These are phyloP conservation scores for Zaprionus camerounensis DNA, from an alignment of 1,140 invertebrate species.

Conservation along the genomic window DNA sequence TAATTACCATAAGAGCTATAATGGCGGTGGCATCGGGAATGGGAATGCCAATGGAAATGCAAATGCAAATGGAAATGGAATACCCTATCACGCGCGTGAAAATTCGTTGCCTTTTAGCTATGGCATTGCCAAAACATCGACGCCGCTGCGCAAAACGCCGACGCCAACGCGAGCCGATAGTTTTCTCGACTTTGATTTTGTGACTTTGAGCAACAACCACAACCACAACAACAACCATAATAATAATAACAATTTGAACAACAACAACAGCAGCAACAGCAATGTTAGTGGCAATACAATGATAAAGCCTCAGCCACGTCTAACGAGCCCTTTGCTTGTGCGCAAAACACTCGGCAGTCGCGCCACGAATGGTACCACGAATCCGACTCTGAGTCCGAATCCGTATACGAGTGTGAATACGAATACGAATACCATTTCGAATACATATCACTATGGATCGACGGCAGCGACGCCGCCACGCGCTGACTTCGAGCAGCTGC, in stretches of 20 bases:
- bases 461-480: constrained; percentile 50
- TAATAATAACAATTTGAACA: constrained; percentile 6
- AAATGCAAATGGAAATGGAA: constrained; percentile 74
- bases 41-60: constrained; percentile 60
- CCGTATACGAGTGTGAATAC: constrained; percentile 3
- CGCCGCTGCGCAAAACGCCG: constrained; percentile 74
- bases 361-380: constrained; percentile 34
- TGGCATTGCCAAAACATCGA: constrained; percentile 84
- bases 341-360: constrained; percentile 77
- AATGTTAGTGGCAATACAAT: constrained; percentile 55
- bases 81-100: constrained; percentile 92
- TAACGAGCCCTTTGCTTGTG: constrained; percentile 83
- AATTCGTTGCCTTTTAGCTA: constrained; percentile 93
- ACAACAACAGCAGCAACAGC: constrained; percentile 23
- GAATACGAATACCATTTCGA: constrained; percentile 69
- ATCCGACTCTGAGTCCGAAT: not conserved
- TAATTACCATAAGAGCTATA: constrained; percentile 66
- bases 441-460: constrained; percentile 80
- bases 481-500: constrained; percentile 78
- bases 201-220: constrained; percentile 11
- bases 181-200: constrained; percentile 67
- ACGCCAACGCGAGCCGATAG: constrained; percentile 69
- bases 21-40: constrained; percentile 72
- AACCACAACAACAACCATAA: constrained; percentile 49
- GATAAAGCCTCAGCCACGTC: constrained; percentile 81